A percentile compares a stretch with the other conserved stretches of the same genome.
Evolutionary conservation across 2,888 invertebrate species (phyloP).

Genomic region (Ophion ventricosus): DNA sequence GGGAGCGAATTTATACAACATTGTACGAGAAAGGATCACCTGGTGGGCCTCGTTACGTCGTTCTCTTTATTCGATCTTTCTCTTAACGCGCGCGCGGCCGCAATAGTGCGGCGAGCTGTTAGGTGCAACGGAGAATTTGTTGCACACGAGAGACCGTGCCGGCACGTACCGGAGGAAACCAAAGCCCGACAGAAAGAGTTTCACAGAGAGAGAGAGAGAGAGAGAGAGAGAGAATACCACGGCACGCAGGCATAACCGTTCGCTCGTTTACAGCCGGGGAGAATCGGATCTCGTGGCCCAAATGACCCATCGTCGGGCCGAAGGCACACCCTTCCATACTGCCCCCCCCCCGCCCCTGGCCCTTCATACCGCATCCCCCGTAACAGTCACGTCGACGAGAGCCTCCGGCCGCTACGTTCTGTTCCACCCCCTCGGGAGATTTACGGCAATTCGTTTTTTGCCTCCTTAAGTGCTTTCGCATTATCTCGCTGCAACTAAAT

Average conservation of each 20-base stretch:
- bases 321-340: slow-evolving; percentile 52
- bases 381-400: slow-evolving; percentile 65
- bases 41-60: not conserved
- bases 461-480: slow-evolving; percentile 77
- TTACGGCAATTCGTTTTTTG: slow-evolving; percentile 79
- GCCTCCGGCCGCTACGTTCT: slow-evolving; percentile 43
- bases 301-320: slow-evolving; percentile 70
- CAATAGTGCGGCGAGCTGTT: not conserved
- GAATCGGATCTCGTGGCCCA: slow-evolving; percentile 75
- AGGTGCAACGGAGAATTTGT: not conserved
- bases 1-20: slow-evolving; percentile 18
- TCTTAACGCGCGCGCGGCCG: not conserved
- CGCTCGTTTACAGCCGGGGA: slow-evolving; percentile 77
- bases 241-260: slow-evolving; percentile 64
- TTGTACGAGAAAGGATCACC: slow-evolving; percentile 41
- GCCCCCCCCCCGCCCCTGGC: slow-evolving; percentile 10
- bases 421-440: slow-evolving; percentile 71
- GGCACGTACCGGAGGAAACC: not conserved
- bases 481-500: slow-evolving; percentile 78
- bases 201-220: not conserved
- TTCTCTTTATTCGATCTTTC: not conserved
- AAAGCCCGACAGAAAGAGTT: not conserved
- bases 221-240: slow-evolving; percentile 54
- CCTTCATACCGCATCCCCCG: slow-evolving; percentile 57
- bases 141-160: not conserved